Evolutionary conservation across 53 echinoderm and acorn worm genomes (phyloP), one percentile per base, ranked within the genome.

Genomic region (Pentamera pediparva): DNA sequence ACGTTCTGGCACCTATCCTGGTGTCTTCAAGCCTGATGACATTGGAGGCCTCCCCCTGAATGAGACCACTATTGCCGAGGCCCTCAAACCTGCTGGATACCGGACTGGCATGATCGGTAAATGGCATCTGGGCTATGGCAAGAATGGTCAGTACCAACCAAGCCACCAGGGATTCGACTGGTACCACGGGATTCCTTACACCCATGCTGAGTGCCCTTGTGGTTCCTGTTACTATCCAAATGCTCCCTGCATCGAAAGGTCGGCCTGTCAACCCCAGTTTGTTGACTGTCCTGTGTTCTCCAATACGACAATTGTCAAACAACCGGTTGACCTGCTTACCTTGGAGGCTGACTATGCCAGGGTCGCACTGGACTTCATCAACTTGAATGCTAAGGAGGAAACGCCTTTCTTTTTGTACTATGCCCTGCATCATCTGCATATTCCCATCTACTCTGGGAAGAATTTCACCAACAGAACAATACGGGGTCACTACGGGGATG

Each of bases 201-300:
- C 91, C 29, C 87, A 91, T 65, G 84, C 83, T 36, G 75, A 78
- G 83, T 91, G 91, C 65, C 81, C 84, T n/a, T 91, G 91, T 69
- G 32, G 8, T 20, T 35, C 43, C 17, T 91, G 91, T 61, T 87
- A 79, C 77, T 91, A 86, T 35, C 91, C 91, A n/a, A 35, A 76
- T 62, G 60, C 75, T 13, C 36, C 52, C 4, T 90, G 90, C 63
- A 60, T 57, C 29, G 31, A 79, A n/a, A 26, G 40, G 2, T 37
- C 20, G 52, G 24, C 27, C 11, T 77, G 77, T 22, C 25, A 37
- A 38, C 59, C 57, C 3, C 43, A 61, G 33, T 87, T 76, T 60
- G 27, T 77, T 26, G 35, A 73, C 32, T 92, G 92, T 39, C 87
- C 92, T 13, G 41, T 87, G 6, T 87, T 81, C 45, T 33, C 65